Evolutionary conservation across 2,113 vertebrate species (phyloP).

Genomic region (Centropus unirufus): DNA sequence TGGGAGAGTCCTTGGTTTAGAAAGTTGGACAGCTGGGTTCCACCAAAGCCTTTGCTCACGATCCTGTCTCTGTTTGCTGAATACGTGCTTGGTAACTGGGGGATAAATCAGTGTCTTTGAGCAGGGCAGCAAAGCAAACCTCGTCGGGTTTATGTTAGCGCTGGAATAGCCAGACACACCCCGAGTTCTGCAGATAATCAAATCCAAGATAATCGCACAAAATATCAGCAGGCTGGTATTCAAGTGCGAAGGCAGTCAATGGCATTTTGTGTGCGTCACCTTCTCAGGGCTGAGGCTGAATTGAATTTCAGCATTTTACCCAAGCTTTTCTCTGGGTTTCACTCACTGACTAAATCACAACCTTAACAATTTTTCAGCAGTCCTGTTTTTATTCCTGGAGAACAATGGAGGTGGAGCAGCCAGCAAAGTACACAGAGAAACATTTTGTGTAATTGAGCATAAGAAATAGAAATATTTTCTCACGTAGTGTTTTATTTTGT

Average conservation of each 20-base stretch:
- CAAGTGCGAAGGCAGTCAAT: neutral
- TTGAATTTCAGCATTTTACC: neutral
- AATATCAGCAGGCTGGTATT: neutral
- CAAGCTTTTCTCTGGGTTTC: neutral
- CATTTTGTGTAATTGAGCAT: neutral
- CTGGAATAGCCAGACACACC: neutral
- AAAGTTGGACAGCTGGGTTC: neutral
- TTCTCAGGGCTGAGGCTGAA: neutral
- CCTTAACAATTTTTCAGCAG: neutral
- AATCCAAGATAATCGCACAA: neutral
- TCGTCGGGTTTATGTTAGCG: neutral
- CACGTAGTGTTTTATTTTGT: neutral
- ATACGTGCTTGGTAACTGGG: neutral
- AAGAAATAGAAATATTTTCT: constrained; percentile 23
- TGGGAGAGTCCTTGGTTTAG: neutral
- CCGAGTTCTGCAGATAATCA: neutral
- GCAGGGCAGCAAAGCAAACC: neutral
- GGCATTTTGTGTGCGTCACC: neutral
- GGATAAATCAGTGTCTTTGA: neutral
- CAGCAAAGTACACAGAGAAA: neutral
- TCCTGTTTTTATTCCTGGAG: neutral
- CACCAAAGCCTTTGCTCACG: neutral
- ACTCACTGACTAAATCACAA: neutral
- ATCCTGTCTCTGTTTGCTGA: neutral
- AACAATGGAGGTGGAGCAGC: neutral